These are phyloP conservation scores for Sinonovacula constricta DNA, from an alignment of 1,140 invertebrate species.

Conservation along the genomic window DNA sequence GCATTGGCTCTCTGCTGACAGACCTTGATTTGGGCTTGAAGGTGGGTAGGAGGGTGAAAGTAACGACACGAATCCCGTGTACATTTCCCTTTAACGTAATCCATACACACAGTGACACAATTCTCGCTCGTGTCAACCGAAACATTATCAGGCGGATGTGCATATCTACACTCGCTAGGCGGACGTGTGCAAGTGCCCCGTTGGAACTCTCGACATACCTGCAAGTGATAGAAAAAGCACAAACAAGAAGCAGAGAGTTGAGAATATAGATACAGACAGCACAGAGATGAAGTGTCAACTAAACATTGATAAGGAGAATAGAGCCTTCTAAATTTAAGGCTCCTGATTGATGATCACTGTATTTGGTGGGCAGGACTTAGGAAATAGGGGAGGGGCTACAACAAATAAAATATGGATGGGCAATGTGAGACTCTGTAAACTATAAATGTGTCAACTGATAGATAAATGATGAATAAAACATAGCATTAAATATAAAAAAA, in stretches of 20 bases:
- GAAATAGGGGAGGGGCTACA: no score
- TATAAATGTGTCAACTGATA: no score
- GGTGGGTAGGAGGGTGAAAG: conserved; percentile 87
- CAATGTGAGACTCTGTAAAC: no score
- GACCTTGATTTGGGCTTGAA: conserved; percentile 99
- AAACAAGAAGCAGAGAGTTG: neutral
- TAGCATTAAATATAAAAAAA: no score
- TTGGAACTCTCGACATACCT: conserved; percentile 99
- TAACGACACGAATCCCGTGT: conserved; percentile 94
- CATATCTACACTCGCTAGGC: conserved; percentile 97
- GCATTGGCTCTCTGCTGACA: conserved; percentile 90
- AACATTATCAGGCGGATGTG: conserved; percentile 94
- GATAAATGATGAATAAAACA: no score
- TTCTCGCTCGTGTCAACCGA: conserved; percentile 93
- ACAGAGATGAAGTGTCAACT: no score
- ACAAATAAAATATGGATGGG: no score
- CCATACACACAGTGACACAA: conserved; percentile 98
- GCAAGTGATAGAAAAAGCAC: conserved; percentile 59
- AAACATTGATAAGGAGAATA: no score
- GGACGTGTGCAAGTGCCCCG: conserved; percentile 97
- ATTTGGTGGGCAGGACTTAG: no score
- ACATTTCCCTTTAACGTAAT: conserved; percentile 97
- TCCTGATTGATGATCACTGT: no score
- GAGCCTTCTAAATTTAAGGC: no score
- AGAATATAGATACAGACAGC: no score